phyloP scores from a whole-genome alignment of 2,797 vertebrate genomes.

The Martes flavigula region DNA sequence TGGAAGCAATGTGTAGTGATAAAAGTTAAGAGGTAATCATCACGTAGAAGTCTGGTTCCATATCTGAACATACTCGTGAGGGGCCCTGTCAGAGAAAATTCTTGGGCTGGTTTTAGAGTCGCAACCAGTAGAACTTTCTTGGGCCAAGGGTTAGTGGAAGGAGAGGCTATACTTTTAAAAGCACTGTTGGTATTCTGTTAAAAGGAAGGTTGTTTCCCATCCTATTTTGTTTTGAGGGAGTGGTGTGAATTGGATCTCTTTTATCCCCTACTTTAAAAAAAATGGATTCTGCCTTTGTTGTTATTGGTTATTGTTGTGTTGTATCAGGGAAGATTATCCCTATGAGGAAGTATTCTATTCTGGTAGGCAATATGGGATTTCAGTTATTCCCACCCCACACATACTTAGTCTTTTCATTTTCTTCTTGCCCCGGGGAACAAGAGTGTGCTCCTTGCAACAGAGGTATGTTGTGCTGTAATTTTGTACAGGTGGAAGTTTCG shows the following conservation, averaged over 20 bases:
- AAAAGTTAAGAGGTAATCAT: background rate
- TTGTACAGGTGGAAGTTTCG: background rate
- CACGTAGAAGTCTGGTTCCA: background rate
- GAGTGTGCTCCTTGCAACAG: background rate
- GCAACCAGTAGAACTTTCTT: background rate
- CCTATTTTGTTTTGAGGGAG: background rate
- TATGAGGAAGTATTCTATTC: conserved; percentile 45
- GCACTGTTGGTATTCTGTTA: background rate
- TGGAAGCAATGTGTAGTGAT: background rate
- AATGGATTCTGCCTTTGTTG: conserved; percentile 23
- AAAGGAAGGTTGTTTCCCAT: background rate
- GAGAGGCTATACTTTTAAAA: background rate
- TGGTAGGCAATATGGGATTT: conserved; percentile 35
- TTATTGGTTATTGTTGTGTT: background rate
- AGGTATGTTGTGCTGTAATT: conserved; percentile 46
- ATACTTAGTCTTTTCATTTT: background rate
- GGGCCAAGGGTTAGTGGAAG: background rate
- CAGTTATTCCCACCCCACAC: background rate
- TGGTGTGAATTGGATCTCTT: background rate
- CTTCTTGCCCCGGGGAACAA: background rate
- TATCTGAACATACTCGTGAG: background rate
- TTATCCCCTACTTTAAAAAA: background rate
- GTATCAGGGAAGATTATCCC: conserved; percentile 32
- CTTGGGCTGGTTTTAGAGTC: background rate
- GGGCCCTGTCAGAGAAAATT: background rate